Conservation (phyloP, 2,797 vertebrate genomes). For the Buphagus erythrorhynchus region DNA sequence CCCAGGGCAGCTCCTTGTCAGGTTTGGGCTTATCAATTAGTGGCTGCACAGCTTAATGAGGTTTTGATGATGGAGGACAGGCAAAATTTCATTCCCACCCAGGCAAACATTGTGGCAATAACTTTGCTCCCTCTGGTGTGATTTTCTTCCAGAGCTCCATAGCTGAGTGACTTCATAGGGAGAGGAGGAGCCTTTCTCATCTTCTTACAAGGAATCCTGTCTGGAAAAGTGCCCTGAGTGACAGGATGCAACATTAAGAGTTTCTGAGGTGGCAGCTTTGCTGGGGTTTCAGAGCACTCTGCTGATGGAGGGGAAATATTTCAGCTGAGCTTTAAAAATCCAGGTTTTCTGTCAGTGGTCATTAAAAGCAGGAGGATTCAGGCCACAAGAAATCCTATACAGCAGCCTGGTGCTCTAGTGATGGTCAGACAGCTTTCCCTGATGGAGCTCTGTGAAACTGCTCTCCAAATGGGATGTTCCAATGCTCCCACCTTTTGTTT, state of each 20-base stretch:
- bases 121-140: not conserved
- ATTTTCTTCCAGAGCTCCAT: not conserved
- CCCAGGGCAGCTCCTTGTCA: not conserved
- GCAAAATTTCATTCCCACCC: not conserved
- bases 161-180: rapidly evolving
- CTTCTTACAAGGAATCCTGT: not conserved
- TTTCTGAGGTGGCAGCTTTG: not conserved
- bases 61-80: slow-evolving; percentile 57
- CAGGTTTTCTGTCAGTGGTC: not conserved
- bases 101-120: not conserved
- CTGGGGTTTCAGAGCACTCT: not conserved
- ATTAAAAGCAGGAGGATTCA: not conserved
- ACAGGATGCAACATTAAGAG: not conserved
- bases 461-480: not conserved
- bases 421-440: not conserved
- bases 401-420: not conserved
- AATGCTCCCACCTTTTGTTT: not conserved
- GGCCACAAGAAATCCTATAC: rapidly evolving
- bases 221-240: not conserved
- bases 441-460: not conserved
- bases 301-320: not conserved
- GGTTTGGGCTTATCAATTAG: slow-evolving; percentile 40
- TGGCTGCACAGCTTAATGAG: slow-evolving; percentile 38
- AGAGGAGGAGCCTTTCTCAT: not conserved
- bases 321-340: not conserved